A percentile compares a stretch with the other conserved stretches of the same genome.
These are phyloP conservation scores for Eremophila alpestris DNA, from an alignment of 2,797 vertebrate genomes.

Conservation along the genomic window DNA sequence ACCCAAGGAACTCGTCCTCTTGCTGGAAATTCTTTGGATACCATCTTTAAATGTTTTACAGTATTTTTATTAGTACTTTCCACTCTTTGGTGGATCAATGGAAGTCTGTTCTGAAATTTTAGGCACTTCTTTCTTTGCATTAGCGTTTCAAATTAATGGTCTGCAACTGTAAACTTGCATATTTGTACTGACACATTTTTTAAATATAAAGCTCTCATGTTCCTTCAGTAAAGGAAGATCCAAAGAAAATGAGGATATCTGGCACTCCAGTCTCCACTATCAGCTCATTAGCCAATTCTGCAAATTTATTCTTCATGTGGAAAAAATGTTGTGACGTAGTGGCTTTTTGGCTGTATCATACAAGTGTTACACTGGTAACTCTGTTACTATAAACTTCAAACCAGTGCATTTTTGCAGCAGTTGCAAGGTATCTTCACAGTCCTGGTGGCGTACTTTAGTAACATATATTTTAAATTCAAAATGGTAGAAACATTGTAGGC, in stretches of 20 bases:
- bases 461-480: not conserved
- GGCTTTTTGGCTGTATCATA: not conserved
- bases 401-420: not conserved
- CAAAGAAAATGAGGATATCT: conserved; percentile 21
- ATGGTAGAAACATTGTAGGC: not conserved
- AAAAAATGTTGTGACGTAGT: conserved; percentile 1
- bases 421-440: not conserved
- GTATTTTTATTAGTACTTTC: conserved; percentile 46
- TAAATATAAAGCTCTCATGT: conserved; percentile 1
- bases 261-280: not conserved
- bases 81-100: conserved; percentile 14
- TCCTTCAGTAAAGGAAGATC: not conserved
- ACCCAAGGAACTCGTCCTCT: not conserved
- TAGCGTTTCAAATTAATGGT: conserved; percentile 26
- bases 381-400: not conserved
- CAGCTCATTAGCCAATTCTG: not conserved
- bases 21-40: conserved; percentile 32
- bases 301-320: conserved; percentile 8
- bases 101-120: conserved; percentile 43
- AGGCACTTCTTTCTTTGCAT: conserved; percentile 24
- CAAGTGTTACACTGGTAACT: not conserved
- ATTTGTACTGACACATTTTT: not conserved
- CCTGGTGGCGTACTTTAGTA: not conserved
- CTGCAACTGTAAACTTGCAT: conserved; percentile 31
- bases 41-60: conserved; percentile 29